These are phyloP conservation scores for Danio jaintianensis DNA, from an alignment of 2,797 vertebrate genomes.

Conservation along the genomic window DNA sequence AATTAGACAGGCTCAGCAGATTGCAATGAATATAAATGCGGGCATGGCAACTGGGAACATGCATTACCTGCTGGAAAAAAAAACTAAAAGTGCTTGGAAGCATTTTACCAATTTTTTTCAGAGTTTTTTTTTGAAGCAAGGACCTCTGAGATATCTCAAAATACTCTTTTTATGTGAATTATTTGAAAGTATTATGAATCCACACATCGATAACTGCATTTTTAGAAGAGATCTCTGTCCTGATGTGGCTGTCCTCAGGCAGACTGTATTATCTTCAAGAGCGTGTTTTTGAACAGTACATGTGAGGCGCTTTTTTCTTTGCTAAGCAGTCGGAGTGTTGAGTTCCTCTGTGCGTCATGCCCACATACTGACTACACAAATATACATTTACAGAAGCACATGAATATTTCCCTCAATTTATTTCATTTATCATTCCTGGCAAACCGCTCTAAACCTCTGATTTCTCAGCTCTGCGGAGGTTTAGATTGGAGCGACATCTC, in stretches of 20 bases:
- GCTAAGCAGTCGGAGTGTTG: not conserved
- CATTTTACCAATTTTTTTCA: not conserved
- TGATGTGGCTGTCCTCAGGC: constrained; percentile 14
- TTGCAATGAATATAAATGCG: constrained; percentile 36
- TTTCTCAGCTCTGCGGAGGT: constrained; percentile 36
- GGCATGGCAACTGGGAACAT: not conserved
- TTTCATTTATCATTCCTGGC: constrained; percentile 30
- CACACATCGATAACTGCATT: constrained; percentile 25
- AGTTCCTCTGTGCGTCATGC: not conserved
- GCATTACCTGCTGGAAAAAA: not conserved
- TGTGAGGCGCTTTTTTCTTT: constrained; percentile 12
- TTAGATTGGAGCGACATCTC: constrained; percentile 23
- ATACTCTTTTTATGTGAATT: constrained; percentile 22
- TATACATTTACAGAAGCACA: not conserved
- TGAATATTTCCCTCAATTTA: constrained; percentile 1
- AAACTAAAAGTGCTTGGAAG: too few species aligned
- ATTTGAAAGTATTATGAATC: not conserved
- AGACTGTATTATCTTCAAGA: constrained; percentile 39
- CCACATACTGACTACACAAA: not conserved
- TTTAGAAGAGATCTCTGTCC: constrained; percentile 12
- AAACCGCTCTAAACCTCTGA: constrained; percentile 22
- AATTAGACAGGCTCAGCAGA: constrained; percentile 27
- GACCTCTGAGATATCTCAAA: not conserved
- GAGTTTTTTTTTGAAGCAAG: not conserved
- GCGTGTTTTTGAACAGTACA: constrained; percentile 24